Evolutionary conservation across 2,797 vertebrate genomes (phyloP), one percentile per base, ranked within the genome.

Genomic region (Harpagifer antarcticus): DNA sequence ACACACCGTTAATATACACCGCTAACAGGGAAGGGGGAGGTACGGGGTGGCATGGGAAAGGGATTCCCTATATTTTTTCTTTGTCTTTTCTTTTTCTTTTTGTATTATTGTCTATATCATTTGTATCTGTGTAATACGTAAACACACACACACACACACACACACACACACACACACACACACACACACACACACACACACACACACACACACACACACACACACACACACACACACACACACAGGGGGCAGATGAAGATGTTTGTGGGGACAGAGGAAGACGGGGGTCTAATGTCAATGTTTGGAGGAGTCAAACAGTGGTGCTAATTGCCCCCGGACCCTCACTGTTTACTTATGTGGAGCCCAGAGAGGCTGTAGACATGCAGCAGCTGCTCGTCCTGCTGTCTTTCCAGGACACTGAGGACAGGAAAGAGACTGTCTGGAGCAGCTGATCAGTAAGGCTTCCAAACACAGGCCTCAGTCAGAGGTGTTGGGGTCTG

Each of bases 241-340:
- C 40, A 56, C 52, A 63, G 53, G 60, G 53, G 7, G 48, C 50
- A 52, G 44, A 81, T 79, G 42, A 62, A 79, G 56, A 68, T 62
- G 68, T 83, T 66, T 70, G 65, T 72, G 60, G 53, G 86, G 81
- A 87, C 50, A 59, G 37, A 52, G 49, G 43, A 63, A 73, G 74
- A 74, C 40, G 71, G 89, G 64, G 50, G 55, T 3, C 31, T 84
- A 90, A 57, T 86, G 90, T 92, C 92, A 89, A 59, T 86, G 90
- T 92, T 92, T 93, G 76, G 20, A 40, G 76, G 27, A 56, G 70
- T 86, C 80, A 86, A 82, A 89, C 77, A 82, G 17, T 74, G 68
- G 31, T 66, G 61, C 67, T 82, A 80, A 88, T 85, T 89, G 81
- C 83, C 50, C 81, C 27, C 27, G 27, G 27, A 27, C 27, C 4